Conservation (phyloP, 2,888 invertebrate genomes). For the Tolmerus cingulatus region DNA sequence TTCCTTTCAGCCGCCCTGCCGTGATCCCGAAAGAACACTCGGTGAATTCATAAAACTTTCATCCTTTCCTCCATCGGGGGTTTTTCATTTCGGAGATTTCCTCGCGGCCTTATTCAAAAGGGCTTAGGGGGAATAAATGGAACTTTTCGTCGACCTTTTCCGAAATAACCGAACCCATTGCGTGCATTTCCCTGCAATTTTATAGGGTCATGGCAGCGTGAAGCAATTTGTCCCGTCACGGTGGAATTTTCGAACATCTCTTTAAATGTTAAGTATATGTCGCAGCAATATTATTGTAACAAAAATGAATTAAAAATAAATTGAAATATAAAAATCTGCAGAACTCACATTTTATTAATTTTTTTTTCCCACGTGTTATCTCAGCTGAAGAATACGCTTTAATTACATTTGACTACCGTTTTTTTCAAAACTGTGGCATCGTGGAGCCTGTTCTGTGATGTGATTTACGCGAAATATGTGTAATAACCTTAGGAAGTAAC, state of each 20-base stretch:
- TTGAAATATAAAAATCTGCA: background rate
- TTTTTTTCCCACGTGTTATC: too few relatives aligned
- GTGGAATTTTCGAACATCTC: background rate
- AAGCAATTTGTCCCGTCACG: background rate
- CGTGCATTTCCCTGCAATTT: background rate
- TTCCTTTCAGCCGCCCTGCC: conserved; percentile 29
- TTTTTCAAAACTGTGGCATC: too few relatives aligned
- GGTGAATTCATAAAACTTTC: conserved; percentile 38
- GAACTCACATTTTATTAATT: too few relatives aligned
- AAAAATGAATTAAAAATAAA: background rate
- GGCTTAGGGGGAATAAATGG: conserved; percentile 15
- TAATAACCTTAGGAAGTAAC: too few relatives aligned
- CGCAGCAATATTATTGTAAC: too few relatives aligned
- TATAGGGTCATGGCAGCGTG: background rate
- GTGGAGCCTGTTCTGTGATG: too few relatives aligned
- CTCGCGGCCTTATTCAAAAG: conserved; percentile 4
- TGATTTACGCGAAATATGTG: too few relatives aligned
- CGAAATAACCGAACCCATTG: background rate
- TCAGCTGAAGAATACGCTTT: too few relatives aligned
- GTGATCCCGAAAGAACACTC: conserved; percentile 21
- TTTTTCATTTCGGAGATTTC: conserved; percentile 32
- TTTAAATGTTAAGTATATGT: background rate
- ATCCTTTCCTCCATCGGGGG: conserved; percentile 10
- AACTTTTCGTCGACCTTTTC: background rate
- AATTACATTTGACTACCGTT: too few relatives aligned